These are phyloP conservation scores for Prunella strophiata DNA, from an alignment of 2,797 vertebrate genomes.

Conservation along the genomic window DNA sequence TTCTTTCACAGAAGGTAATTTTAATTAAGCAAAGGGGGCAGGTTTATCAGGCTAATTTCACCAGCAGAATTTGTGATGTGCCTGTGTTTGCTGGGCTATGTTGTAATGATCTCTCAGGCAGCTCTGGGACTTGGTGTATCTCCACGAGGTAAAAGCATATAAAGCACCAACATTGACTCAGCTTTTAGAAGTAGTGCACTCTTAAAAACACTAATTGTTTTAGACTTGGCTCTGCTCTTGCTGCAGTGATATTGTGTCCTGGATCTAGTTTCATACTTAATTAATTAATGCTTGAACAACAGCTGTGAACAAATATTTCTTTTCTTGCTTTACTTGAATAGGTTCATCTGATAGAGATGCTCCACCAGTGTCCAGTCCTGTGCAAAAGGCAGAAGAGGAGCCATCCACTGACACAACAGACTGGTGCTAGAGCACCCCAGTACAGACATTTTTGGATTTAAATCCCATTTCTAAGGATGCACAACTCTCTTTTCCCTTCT, in stretches of 20 bases:
- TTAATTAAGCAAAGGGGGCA: background rate
- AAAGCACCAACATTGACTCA: background rate
- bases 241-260: background rate
- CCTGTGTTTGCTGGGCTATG: background rate
- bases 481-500: fast-evolving
- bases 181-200: background rate
- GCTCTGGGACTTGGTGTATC: background rate
- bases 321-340: background rate
- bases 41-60: background rate
- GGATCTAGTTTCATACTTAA: background rate
- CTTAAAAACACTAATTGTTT: background rate
- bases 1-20: background rate
- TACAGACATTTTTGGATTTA: background rate
- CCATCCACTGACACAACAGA: background rate
- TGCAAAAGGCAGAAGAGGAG: background rate
- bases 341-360: background rate
- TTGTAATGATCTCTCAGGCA: background rate
- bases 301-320: background rate
- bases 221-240: background rate
- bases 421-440: background rate
- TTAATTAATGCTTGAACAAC: background rate
- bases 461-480: background rate
- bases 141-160: background rate
- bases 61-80: background rate
- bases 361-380: background rate